Evolutionary conservation across 2,888 invertebrate species (phyloP), one percentile per base, ranked within the genome.

Genomic region (Heterodera filipjevi): DNA sequence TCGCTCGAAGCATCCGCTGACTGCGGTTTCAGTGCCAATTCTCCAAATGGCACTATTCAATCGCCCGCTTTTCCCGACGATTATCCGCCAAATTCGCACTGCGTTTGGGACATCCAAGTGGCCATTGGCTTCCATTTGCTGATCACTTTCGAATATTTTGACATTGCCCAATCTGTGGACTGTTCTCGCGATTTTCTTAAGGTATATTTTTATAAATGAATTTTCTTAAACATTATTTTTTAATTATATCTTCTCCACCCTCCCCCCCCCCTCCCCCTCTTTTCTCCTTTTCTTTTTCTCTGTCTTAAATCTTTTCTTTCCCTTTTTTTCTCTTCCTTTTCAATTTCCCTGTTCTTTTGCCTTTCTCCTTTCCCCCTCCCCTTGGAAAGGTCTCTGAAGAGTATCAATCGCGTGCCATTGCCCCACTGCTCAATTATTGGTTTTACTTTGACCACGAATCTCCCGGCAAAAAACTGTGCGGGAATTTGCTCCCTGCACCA

Each of bases 361-460:
- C 14, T 32, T 71, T 32, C 27, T 71, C 46, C 44, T n/a, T n/a
- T 27, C 27, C 46, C 46, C 27, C 27, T 3, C 30, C 44, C 10
- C 44, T 22, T 19, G 35, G 53, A 59, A 70, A 83, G 82, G 79
- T 88, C 10, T 86, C 86, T 2, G 84, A 88, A 74, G 87, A 88
- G 76, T 86, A 86, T 79, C 81, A 83, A n/a, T 82, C 84, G 19
- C 80, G 86, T 71, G 85, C 83, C 27, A 81, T 82, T 66, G 86
- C 85, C 2, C 87, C 87, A 0, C 75, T 83, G 16, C 83, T 83
- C n/a, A 85, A 82, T 71, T 87, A 87, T 72, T 87, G 84, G 77
- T 88, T 87, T 81, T 71, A 86, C 49, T 87, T 86, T 81, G 82
- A 87, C 78, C 83, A 87, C 66, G 86, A 87, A 76, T 83, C 87